phyloP scores from a whole-genome alignment of 2,888 invertebrate genomes.

The Colostygia pectinataria region DNA sequence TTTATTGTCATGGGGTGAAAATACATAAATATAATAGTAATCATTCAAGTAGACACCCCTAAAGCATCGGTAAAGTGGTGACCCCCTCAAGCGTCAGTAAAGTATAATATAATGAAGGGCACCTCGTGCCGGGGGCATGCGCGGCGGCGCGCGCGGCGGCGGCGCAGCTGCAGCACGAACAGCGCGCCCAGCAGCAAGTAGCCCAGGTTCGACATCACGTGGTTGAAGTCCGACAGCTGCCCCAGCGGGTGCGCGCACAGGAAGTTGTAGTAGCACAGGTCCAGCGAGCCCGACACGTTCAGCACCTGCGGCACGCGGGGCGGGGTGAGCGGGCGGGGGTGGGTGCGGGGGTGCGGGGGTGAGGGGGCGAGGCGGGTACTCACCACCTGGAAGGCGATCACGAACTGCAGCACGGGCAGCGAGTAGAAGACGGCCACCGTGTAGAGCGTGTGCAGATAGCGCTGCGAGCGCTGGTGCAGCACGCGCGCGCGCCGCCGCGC shows the following conservation, averaged over 20 bases:
- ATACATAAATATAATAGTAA: no score
- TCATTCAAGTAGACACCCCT: no score
- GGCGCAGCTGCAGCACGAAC: slow-evolving; percentile 87
- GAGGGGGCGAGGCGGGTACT: slow-evolving; percentile 34
- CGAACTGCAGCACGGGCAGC: slow-evolving; percentile 93
- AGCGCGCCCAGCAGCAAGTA: slow-evolving; percentile 91
- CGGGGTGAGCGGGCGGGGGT: not conserved
- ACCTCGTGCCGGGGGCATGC: slow-evolving; percentile 57
- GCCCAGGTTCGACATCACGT: slow-evolving; percentile 92
- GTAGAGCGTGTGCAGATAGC: slow-evolving; percentile 83
- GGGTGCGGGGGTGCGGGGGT: not conserved
- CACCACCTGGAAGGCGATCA: slow-evolving; percentile 90
- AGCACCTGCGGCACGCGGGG: slow-evolving; percentile 78
- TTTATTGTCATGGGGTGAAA: no score
- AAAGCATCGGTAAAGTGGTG: no score
- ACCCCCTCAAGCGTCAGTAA: no score
- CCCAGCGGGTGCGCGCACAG: slow-evolving; percentile 92
- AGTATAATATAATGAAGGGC: no score
- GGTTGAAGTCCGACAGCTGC: slow-evolving; percentile 92
- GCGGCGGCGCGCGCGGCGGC: slow-evolving; percentile 51
- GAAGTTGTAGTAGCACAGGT: slow-evolving; percentile 96
- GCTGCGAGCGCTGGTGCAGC: slow-evolving; percentile 77
- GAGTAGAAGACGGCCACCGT: slow-evolving; percentile 94
- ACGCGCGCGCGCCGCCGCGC: slow-evolving; percentile 63
- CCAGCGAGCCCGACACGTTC: slow-evolving; percentile 92